Base-by-base conservation (phyloP, 30 jellyfish, hydroid and myxozoan genomes). In the Mastigias papua region DNA sequence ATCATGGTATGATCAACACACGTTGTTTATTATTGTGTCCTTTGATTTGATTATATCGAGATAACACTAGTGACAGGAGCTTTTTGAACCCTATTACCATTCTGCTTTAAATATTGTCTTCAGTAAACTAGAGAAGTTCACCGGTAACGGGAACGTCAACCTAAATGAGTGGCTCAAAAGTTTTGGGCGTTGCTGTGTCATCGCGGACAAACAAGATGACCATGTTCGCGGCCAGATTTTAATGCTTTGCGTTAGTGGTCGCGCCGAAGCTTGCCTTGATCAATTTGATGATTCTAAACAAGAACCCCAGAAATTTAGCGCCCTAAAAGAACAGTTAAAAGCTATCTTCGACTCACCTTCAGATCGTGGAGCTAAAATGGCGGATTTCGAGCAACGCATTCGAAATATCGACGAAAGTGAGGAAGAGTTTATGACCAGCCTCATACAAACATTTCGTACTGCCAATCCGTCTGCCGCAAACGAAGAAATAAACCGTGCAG, bases 241-340 rank as follows among this genome's bases (percentile, higher is more conserved):
- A 26, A 79, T 79, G 90, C 78, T 79, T 33, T 79, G 90, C 37
- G 90, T 79, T n/a, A 82, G 34, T 57, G 90, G 90, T 17, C 63
- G 90, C 23, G 90, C 90, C 27, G 34, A 79, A 62, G 90, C 90
- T 25, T 17, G 32, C 27, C 48, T 79, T 60, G 90, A 79, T 60
- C 82, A 61, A 37, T 79, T 79, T 79, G 90, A 79, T 22, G 90
- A 51, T 35, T 82, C 62, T 19, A 54, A 61, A 27, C 63, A 82
- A 13, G 65, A 29, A 17, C 81, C 90, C 13, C 90, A 61, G 90
- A 79, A 79, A 79, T 79, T n/a, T 62, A 35, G 80, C 71, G 72
- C 54, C n/a, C 85, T 81, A 16, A 81, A 81, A 58, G 48, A 81
- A 65, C 91, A 81, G 31, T 58, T 81, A 49, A 25, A 27, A 4